Evolutionary conservation across 23 tunicate species (phyloP).

Genomic region (Trididemnum clinides): DNA sequence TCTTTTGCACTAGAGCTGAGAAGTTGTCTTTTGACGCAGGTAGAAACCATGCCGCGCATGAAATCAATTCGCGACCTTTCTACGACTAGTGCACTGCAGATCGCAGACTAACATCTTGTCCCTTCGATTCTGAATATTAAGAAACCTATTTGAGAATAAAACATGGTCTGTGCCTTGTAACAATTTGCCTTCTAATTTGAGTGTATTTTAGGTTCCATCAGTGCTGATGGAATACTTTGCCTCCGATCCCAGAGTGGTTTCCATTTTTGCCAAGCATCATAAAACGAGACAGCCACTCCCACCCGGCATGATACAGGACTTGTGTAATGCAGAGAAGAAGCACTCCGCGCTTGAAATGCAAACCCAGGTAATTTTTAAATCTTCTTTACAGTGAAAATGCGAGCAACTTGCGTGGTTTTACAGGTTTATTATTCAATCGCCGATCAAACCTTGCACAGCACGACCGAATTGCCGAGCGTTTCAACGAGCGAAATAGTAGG

Average conservation of each 20-base stretch:
- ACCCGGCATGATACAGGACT: conserved; percentile 35
- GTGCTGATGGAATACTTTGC: conserved; percentile 92
- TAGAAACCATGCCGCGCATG: too few species aligned
- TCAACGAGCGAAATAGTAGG: conserved; percentile 17
- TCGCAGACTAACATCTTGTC: too few species aligned
- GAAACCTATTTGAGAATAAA: too few species aligned
- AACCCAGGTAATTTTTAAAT: conserved; percentile 56
- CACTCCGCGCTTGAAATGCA: conserved; percentile 69
- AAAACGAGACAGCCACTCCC: conserved; percentile 75
- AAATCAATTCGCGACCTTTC: too few species aligned
- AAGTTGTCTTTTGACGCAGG: too few species aligned
- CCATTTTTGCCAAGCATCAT: conserved; percentile 82
- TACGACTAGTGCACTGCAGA: too few species aligned
- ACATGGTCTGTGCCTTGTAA: too few species aligned
- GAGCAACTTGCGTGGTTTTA: background rate
- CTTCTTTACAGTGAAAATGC: background rate
- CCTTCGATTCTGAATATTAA: too few species aligned
- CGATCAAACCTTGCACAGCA: conserved; percentile 65
- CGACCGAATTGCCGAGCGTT: background rate
- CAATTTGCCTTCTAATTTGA: too few species aligned
- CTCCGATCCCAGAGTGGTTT: conserved; percentile 59
- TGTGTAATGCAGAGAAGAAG: conserved; percentile 55
- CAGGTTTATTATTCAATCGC: conserved; percentile 73
- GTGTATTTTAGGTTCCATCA: conserved; percentile 90
- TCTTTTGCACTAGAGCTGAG: too few species aligned